These are phyloP conservation scores for Geodia barretti DNA, from an alignment of 37 sponge, comb jelly and placozoan species.

Conservation along the genomic window DNA sequence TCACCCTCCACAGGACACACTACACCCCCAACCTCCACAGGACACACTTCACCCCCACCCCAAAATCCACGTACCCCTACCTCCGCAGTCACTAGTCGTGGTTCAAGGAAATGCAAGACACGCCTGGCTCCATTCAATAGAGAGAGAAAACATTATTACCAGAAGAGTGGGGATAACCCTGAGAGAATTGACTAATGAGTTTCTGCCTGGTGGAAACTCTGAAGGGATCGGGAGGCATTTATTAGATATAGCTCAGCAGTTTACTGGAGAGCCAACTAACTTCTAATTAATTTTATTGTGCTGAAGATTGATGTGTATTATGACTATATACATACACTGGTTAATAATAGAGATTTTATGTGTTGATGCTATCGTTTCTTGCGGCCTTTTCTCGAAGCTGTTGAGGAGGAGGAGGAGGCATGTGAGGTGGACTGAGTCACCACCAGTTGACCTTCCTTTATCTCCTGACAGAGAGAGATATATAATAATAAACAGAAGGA, in stretches of 20 bases:
- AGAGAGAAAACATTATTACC: slow-evolving; percentile 63
- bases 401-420: background rate
- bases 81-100: slow-evolving; percentile 75
- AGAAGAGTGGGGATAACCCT: slow-evolving; percentile 88
- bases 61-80: slow-evolving; percentile 72
- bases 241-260: background rate
- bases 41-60: background rate
- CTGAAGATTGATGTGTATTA: too few species aligned
- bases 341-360: background rate
- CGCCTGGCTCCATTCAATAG: slow-evolving; percentile 88
- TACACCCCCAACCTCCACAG: background rate
- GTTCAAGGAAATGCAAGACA: slow-evolving; percentile 78
- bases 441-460: slow-evolving; percentile 67
- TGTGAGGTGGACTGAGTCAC: slow-evolving; percentile 31
- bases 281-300: too few species aligned
- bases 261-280: background rate
- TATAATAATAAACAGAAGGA: background rate
- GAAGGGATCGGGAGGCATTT: background rate
- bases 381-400: background rate
- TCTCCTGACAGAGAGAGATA: slow-evolving; percentile 28
- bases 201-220: slow-evolving; percentile 43
- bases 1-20: too few species aligned
- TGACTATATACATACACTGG: background rate
- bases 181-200: slow-evolving; percentile 80
- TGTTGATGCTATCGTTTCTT: background rate